Percentiles rank a stretch among this genome's conserved stretches.
phyloP scores from a whole-genome alignment of 2,113 vertebrate genomes.

The Melanerpes aurifrons region DNA sequence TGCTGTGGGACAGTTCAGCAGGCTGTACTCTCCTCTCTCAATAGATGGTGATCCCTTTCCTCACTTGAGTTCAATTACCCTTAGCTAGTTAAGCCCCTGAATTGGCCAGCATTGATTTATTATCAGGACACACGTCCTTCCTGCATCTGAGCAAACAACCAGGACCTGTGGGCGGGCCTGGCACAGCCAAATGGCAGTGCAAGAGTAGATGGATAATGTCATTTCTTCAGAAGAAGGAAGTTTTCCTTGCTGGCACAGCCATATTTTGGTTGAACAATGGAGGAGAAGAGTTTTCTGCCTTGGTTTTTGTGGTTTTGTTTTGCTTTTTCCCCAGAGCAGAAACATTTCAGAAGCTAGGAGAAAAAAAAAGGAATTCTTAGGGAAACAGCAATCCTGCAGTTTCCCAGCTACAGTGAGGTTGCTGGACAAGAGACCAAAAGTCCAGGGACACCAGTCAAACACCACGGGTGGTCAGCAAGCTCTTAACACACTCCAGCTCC shows the following conservation, averaged over 20 bases:
- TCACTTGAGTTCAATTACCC: background rate
- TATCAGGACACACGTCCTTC: too few species aligned
- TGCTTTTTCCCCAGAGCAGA: background rate
- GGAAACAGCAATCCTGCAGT: background rate
- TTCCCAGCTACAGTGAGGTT: background rate
- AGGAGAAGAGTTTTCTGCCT: background rate
- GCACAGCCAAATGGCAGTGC: background rate
- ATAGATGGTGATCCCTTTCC: background rate
- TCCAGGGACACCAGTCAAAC: background rate
- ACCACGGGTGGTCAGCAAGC: accelerated
- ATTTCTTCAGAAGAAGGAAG: background rate
- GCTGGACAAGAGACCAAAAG: background rate
- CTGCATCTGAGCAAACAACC: background rate
- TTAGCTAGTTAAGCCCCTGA: background rate
- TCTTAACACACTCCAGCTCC: background rate
- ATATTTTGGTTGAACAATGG: background rate
- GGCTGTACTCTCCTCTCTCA: background rate
- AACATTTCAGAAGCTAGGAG: background rate
- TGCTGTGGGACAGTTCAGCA: accelerated
- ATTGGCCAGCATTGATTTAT: background rate
- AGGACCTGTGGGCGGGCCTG: background rate
- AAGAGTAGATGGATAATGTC: background rate
- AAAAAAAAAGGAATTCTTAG: background rate
- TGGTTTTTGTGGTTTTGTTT: background rate
- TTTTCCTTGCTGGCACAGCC: background rate